Percentiles rank a stretch among this genome's conserved stretches.
phyloP scores from a whole-genome alignment of 2,797 vertebrate genomes.

The Remorina albescens region DNA sequence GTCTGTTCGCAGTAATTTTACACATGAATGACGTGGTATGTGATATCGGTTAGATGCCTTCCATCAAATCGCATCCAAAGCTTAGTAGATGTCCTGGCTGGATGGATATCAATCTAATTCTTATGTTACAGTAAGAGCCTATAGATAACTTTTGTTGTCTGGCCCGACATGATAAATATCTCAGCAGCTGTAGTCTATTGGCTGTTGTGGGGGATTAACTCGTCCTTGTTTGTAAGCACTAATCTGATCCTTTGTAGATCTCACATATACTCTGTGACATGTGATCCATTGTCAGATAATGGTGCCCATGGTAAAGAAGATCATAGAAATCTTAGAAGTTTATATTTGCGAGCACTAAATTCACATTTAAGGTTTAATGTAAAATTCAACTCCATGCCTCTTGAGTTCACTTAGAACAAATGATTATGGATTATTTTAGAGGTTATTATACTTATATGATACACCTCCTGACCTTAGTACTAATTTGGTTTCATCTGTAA shows the following conservation, averaged over 20 bases:
- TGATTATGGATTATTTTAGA: no score
- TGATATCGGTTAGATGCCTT: not conserved
- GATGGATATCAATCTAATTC: not conserved
- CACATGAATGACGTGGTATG: not conserved
- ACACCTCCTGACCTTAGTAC: no score
- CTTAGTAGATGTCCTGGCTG: not conserved
- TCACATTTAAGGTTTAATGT: no score
- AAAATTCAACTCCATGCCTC: no score
- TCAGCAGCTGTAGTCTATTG: not conserved
- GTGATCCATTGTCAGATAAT: no score
- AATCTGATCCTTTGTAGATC: not conserved
- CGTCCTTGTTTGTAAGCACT: constrained; percentile 2
- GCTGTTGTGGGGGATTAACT: not conserved
- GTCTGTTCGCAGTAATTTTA: constrained; percentile 8
- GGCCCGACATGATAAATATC: not conserved
- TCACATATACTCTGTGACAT: not conserved
- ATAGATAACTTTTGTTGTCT: not conserved
- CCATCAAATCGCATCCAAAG: not conserved
- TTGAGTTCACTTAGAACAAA: no score
- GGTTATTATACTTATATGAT: no score
- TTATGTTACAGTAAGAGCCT: not conserved
- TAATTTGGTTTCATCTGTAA: no score
- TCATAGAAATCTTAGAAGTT: no score
- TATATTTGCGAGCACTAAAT: no score
- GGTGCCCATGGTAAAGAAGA: not conserved